phyloP scores from a whole-genome alignment of 2,888 invertebrate genomes.

The Conops quadrifasciatus region DNA sequence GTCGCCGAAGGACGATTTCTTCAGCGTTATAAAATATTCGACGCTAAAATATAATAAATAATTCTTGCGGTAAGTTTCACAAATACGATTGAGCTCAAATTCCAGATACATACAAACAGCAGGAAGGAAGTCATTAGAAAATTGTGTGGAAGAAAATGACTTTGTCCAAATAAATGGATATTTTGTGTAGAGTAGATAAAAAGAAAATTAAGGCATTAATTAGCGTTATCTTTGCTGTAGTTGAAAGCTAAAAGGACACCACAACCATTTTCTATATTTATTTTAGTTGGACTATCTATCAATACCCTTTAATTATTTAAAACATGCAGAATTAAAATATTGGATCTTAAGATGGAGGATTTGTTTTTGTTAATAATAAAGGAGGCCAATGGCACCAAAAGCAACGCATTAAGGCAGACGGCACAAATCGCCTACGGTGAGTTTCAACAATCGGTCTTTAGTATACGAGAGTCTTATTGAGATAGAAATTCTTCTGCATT shows the following conservation, averaged over 20 bases:
- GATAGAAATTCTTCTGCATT: neutral
- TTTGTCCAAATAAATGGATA: too few species aligned
- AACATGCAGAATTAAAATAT: neutral
- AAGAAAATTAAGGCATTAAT: too few species aligned
- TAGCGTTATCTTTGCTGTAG: neutral
- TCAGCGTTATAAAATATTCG: neutral
- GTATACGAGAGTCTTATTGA: constrained; percentile 29
- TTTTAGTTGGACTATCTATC: constrained; percentile 1
- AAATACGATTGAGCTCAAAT: neutral
- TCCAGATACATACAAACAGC: constrained; percentile 14
- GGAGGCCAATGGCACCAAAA: constrained; percentile 83
- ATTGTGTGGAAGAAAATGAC: neutral
- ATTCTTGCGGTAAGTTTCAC: neutral
- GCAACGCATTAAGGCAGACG: constrained; percentile 76
- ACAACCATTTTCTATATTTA: neutral
- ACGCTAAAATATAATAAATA: neutral
- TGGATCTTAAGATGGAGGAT: constrained; percentile 78
- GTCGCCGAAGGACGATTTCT: neutral
- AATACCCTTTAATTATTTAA: neutral
- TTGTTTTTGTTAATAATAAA: constrained; percentile 83
- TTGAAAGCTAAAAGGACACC: neutral
- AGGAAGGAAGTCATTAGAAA: neutral
- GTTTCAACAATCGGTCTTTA: constrained; percentile 41
- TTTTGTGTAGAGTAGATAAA: too few species aligned
- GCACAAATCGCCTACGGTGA: constrained; percentile 89